These are phyloP conservation scores for Diarsia mendica DNA, from an alignment of 2,888 invertebrate genomes.

Conservation along the genomic window DNA sequence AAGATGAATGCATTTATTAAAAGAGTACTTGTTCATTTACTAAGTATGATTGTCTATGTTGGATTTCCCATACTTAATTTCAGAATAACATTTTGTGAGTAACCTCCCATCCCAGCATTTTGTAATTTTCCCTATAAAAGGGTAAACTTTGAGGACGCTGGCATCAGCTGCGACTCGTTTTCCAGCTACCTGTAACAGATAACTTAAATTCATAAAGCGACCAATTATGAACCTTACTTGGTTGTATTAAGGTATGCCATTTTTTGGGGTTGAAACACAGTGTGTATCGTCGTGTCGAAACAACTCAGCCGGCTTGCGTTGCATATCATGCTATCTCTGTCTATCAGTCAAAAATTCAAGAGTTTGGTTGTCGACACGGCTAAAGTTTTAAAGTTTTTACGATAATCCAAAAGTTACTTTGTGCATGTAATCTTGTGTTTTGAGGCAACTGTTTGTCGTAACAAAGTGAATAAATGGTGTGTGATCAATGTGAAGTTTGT, in stretches of 20 bases:
- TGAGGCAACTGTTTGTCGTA: slow-evolving; percentile 55
- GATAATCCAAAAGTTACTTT: slow-evolving; percentile 74
- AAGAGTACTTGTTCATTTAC: neutral
- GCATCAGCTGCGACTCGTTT: slow-evolving; percentile 14
- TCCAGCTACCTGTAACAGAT: slow-evolving; percentile 25
- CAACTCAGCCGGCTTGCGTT: slow-evolving; percentile 66
- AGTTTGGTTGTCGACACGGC: slow-evolving; percentile 80
- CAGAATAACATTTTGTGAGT: neutral
- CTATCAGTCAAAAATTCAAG: slow-evolving; percentile 79
- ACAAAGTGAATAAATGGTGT: slow-evolving; percentile 57
- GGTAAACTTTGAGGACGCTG: slow-evolving; percentile 18
- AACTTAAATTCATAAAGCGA: neutral
- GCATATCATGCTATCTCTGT: slow-evolving; percentile 69
- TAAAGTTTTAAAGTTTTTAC: slow-evolving; percentile 81
- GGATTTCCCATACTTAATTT: neutral
- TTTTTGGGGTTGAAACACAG: neutral
- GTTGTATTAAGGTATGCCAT: accelerated
- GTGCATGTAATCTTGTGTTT: slow-evolving; percentile 64
- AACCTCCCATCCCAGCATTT: neutral
- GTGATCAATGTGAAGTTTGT: slow-evolving; percentile 61
- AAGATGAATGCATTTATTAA: neutral
- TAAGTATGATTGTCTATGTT: neutral
- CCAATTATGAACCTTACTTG: neutral
- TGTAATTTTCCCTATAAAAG: slow-evolving; percentile 10
- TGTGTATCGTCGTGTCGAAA: neutral